Evolutionary conservation across 2,113 vertebrate species (phyloP), one percentile per base, ranked within the genome.

Genomic region (Sinosuthora webbiana): DNA sequence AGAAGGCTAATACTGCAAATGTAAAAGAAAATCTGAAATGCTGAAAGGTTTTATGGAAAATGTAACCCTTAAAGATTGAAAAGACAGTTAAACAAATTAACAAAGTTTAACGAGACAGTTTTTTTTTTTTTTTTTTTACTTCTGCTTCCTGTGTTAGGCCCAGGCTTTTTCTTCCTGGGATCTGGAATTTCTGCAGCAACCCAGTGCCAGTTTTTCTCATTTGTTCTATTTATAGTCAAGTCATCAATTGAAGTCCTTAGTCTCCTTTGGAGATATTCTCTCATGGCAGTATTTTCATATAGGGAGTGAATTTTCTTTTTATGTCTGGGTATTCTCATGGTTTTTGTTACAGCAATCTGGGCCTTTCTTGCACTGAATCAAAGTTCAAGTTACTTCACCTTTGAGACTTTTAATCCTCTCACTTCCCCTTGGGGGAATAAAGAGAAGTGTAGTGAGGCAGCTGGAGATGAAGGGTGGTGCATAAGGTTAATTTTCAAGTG

Each of bases 401-500:
- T 3, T 47, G 73, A 67, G n/a, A 37, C 28, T 89, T 91, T 12
- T 62, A 81, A 83, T 83, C 55, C 33, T 79, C 49, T 68, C 3
- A 0, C 15, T 89, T 90, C 35, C 39, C 31, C 23, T 63, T 86
- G 35, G 9, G 44, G 44, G 31, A 75, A 33, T 44, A 89, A 89
- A 75, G 83, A 87, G 41, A 50, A 55, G 16, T 57, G 49, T 62
- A 89, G 7, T 39, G n/a, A 74, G 35, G 27, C 68, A 93, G 15
- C 44, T 71, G 67, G 83, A 45, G 93, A 33, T 42, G 55, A 77
- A 81, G 42, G 18, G 60, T 71, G 53, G 35, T 23, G 6, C 62
- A 22, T 57, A 39, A 87, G 71, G 75, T 95, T 96, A 95, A 94
- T 94, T 97, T 97, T 95, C 69, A 86, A 69, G 56, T 41, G 71